Conservation (phyloP, 2,113 vertebrate species). For the Vanacampus margaritifer region DNA sequence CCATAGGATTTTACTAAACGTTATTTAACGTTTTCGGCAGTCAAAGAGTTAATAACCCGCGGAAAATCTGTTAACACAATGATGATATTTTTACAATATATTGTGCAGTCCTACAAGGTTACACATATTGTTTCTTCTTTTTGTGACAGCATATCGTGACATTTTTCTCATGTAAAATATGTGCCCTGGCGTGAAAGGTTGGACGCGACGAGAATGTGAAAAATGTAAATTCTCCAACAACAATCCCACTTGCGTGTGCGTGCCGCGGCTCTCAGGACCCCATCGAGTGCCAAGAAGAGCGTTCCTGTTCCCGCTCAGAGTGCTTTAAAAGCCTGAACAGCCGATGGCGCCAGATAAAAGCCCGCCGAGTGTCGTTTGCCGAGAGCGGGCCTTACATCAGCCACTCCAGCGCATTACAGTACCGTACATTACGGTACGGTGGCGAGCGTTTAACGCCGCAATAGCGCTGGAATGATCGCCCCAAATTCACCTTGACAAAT, state of each 20-base stretch:
- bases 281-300: conserved; percentile 36
- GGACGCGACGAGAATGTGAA: not conserved
- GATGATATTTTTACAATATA: too few species aligned
- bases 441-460: not conserved
- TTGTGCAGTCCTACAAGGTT: too few species aligned
- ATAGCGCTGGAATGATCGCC: conserved; percentile 7
- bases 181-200: not conserved
- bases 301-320: conserved; percentile 25
- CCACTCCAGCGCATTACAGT: conserved; percentile 3
- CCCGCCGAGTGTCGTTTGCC: conserved; percentile 1
- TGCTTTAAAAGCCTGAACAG: conserved; percentile 15
- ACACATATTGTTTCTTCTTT: not conserved
- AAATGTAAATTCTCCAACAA: not conserved
- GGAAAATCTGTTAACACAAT: too few species aligned
- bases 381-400: conserved; percentile 16
- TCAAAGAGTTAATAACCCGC: too few species aligned
- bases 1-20: too few species aligned
- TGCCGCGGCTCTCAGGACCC: conserved; percentile 46
- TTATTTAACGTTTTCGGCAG: too few species aligned
- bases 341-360: conserved; percentile 8
- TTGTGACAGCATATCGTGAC: not conserved
- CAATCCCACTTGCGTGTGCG: not conserved
- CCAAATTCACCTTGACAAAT: conserved; percentile 10
- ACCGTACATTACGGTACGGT: conserved; percentile 8
- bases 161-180: not conserved